Percentiles rank a stretch among this genome's conserved stretches.
phyloP scores from a whole-genome alignment of 2,797 vertebrate species.

The Esox masquinongy region DNA sequence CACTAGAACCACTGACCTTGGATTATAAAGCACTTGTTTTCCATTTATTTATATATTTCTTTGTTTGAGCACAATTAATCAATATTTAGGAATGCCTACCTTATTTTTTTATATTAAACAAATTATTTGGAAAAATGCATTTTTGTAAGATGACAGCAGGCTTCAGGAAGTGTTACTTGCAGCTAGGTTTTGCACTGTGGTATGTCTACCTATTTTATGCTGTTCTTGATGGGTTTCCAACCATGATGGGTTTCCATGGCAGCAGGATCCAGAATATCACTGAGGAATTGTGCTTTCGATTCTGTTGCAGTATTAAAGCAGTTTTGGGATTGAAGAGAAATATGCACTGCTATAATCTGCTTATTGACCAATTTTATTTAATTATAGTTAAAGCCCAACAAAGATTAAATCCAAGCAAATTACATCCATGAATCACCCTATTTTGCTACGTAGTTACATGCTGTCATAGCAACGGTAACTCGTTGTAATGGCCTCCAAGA shows the following conservation, averaged over 20 bases:
- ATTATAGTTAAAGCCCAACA: constrained; percentile 24
- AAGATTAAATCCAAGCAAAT: constrained; percentile 42
- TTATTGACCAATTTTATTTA: constrained; percentile 2
- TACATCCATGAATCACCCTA: constrained; percentile 59
- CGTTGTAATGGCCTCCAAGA: constrained; percentile 34
- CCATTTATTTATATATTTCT: background rate
- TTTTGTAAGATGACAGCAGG: background rate
- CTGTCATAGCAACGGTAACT: constrained; percentile 61
- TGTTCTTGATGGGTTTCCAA: constrained; percentile 39
- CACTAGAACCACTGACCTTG: no score
- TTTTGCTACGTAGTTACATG: constrained; percentile 60
- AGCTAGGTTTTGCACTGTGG: background rate
- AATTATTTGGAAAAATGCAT: background rate
- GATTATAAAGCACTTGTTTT: background rate
- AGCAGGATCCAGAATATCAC: constrained; percentile 27
- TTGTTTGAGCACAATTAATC: background rate
- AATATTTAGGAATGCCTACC: background rate
- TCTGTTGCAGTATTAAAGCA: background rate
- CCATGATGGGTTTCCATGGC: constrained; percentile 47
- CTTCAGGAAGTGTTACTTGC: background rate
- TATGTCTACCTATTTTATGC: background rate
- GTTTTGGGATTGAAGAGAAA: background rate
- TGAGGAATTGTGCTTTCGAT: background rate
- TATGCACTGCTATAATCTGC: constrained; percentile 19
- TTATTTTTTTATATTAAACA: background rate